Base-by-base conservation (phyloP, 2,797 vertebrate genomes). In the Characodon lateralis region DNA sequence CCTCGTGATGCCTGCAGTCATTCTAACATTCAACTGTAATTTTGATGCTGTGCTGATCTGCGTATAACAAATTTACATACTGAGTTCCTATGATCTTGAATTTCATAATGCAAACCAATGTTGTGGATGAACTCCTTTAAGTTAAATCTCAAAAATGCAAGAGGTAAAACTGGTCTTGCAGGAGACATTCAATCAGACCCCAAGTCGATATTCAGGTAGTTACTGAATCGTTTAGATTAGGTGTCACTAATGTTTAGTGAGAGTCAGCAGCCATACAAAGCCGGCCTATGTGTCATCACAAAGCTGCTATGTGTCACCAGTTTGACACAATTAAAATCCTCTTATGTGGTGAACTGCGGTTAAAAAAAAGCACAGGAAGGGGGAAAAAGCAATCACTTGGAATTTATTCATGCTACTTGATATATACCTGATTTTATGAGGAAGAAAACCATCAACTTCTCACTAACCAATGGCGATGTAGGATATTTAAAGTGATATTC, bases 171-270 rank as follows among this genome's bases (percentile, higher is more conserved):
- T 92, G 93, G 92, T 91, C 89, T 94, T 92, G 94, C 92, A 91
- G 78, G 81, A 92, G 92, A 94, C 94, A 94, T 93, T 93, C 91
- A 88, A 94, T 95, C 94, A 94, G 90, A 91, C 74, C 55, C 56
- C 9, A 86, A 86, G 89, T 82, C 92, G 86, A 91, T 93, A 89
- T 91, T 90, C 93, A 92, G 91, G 92, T 94, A 94, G 93, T 94
- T 94, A 94, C 94, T 94, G 93, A 94, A 85, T 95, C 94, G 95
- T 94, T 95, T 92, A 95, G 93, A 94, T 95, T 93, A 94, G 89
- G 91, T 94, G 93, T 94, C 93, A 94, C 92, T 93, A 90, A 92
- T 92, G 93, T 92, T 93, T 93, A 94, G 93, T 46, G 87, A 89
- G 90, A 94, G 86, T 85, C 68, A 79, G 85, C 74, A 90, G 82